A percentile compares a stretch with the other conserved stretches of the same genome.
Evolutionary conservation across 2,113 vertebrate species (phyloP).

Genomic region (Ursus arctos): DNA sequence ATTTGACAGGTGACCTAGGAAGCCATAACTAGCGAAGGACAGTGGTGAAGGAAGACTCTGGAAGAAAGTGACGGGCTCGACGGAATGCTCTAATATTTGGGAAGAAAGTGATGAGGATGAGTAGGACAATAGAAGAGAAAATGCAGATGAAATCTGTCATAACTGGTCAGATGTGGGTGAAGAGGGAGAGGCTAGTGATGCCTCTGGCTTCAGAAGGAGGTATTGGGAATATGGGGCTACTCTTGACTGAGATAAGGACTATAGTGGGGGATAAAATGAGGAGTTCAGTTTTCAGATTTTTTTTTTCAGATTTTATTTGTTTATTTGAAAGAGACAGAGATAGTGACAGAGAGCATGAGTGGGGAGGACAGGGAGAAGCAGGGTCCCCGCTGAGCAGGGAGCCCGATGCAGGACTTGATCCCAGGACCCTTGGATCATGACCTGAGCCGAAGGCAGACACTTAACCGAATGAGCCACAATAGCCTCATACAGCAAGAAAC

Average conservation of each 20-base stretch:
- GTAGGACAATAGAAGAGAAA: not conserved
- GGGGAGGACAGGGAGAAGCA: no score
- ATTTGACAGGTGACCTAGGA: not conserved
- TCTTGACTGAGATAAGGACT: not conserved
- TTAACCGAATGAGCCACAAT: no score
- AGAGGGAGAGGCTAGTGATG: not conserved
- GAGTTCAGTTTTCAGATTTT: not conserved
- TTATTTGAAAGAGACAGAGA: no score
- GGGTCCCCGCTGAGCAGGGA: no score
- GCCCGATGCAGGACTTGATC: no score
- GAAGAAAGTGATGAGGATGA: not conserved
- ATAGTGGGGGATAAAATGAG: not conserved
- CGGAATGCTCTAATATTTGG: not conserved
- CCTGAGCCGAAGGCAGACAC: no score
- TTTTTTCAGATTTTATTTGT: no score
- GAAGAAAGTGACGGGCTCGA: not conserved
- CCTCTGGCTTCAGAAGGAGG: not conserved
- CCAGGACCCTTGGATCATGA: no score
- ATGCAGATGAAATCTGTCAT: rapidly evolving
- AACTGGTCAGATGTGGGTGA: not conserved
- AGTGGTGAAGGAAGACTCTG: not conserved
- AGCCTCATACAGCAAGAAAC: not conserved
- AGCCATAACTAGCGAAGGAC: not conserved
- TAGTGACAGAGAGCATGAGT: no score
- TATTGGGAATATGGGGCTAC: rapidly evolving